Evolutionary conservation across 2,888 invertebrate genomes (phyloP), one percentile per base, ranked within the genome.

Genomic region (Dichetophora obliterata): DNA sequence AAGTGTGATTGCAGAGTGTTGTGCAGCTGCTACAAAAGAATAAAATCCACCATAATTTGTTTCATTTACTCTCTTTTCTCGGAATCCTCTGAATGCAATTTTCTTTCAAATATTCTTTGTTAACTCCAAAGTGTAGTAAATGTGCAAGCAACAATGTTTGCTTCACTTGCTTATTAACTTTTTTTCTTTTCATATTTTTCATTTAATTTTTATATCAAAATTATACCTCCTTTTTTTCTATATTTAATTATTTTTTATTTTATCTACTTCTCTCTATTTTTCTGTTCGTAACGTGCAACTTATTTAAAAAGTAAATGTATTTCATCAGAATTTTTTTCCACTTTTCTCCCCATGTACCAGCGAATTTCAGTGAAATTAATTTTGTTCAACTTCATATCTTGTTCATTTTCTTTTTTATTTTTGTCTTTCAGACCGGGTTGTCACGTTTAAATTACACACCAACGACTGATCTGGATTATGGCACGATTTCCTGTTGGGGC

Each of bases 401-500:
- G 24, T 61, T 16, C 24, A 16, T 31, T 34, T 34, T 75, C 50
- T 68, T 57, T 77, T 8, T 54, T 77, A 37, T 71, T 70, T 54
- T 73, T 76, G 54, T 6, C 57, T 81, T 82, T 2, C 83, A 89
- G 89, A 89, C 89, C 71, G 87, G 90, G 78, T 85, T 89, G 86
- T 90, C 90, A 75, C 92, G 93, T 43, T 91, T 96, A 77, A 95
- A 95, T 90, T 96, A 96, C 89, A 96, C 96, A 8, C 96, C 96
- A 0, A 92, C 93, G 52, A 94, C 95, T 19, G 96, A 96, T 89
- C 92, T 96, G 91, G 96, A 96, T 90, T 96, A 96, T 85, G 96
- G 96, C 5, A 96, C 96, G 19, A 91, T 97, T 79, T 94, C 95
- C 76, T 97, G 97, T 89, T 96, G 95, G 92, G 96, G 95, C 14